Conservation (phyloP, 2,797 vertebrate species). For the Phalanger gymnotis region DNA sequence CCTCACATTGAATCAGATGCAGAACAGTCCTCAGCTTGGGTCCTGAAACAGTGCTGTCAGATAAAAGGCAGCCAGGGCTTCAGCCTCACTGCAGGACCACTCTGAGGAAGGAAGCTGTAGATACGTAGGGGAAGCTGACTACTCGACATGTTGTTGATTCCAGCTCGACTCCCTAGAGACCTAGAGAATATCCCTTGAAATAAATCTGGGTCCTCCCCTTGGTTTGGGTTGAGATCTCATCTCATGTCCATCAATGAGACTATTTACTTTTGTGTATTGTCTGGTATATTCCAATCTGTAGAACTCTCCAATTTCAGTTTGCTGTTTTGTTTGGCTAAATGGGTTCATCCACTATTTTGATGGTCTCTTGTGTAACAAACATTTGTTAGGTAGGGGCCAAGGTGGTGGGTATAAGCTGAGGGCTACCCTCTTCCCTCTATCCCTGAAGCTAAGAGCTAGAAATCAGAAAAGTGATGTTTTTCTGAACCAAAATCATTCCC, state of each 20-base stretch:
- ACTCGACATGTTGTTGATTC: not conserved
- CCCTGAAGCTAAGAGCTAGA: not conserved
- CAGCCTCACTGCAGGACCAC: not conserved
- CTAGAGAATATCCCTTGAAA: not conserved
- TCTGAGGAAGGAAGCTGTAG: not conserved
- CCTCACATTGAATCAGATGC: not conserved
- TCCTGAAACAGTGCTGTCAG: not conserved
- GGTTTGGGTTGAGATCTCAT: too few species aligned
- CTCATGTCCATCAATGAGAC: not conserved
- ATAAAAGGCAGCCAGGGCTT: not conserved
- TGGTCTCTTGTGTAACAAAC: not conserved
- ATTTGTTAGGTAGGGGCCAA: not conserved
- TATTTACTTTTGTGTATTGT: not conserved
- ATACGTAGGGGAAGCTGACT: not conserved
- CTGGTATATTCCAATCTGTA: not conserved
- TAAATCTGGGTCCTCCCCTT: not conserved
- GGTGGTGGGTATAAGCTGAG: not conserved
- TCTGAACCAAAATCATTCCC: not conserved
- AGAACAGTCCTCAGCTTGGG: not conserved
- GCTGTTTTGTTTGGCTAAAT: not conserved
- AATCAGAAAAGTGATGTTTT: not conserved
- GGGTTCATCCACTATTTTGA: not conserved
- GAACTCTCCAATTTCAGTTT: not conserved
- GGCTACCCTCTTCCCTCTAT: not conserved
- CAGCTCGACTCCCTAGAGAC: not conserved